Base-by-base conservation (phyloP, 1,140 invertebrate species). In the Zaprionus nigranus region DNA sequence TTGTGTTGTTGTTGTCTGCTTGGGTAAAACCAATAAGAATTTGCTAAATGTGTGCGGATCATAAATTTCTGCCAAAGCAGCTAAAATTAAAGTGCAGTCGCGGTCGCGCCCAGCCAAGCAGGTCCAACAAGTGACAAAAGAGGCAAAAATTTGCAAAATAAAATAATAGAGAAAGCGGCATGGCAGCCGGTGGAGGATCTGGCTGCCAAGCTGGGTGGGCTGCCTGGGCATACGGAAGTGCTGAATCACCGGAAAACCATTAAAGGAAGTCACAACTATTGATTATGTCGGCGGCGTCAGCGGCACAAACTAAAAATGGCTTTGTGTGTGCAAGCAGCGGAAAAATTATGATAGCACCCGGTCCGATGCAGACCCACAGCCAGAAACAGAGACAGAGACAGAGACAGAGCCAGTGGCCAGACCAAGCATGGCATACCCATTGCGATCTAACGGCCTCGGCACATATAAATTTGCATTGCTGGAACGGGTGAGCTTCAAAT, bases 181-280 rank as follows among this genome's bases (percentile, higher is more conserved):
- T 43, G 30, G 73, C 53, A 62, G 26, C 40, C 22, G 20, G 9
- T 20, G 40, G 15, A 28, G 15, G n/a, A 40, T 51, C 20, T 20
- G 56, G 56, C 20, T 20, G 26, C 51, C 36, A 30, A 30, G 46
- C 20, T 12, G 17, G 46, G 12, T 22, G 9, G 20, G 30, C 49
- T 63, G 56, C 20, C 75, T 24, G 58, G 54, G 49, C 63, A 62
- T 62, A 56, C 66, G 82, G 73, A 82, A 77, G 80, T 82, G 82
- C 74, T 85, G 82, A 82, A 85, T 85, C 80, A 85, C 82, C 82
- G 82, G 82, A 82, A 85, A 82, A 79, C 82, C 82, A 82, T 85
- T 85, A 85, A 85, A 79, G 82, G 78, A 82, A 85, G 78, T 82
- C 82, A 85, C 78, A 85, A 85, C 82, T 85, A 85, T 82, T 85